Evolutionary conservation across 2,888 invertebrate species (phyloP).

Genomic region (Clepsis dumicolana): DNA sequence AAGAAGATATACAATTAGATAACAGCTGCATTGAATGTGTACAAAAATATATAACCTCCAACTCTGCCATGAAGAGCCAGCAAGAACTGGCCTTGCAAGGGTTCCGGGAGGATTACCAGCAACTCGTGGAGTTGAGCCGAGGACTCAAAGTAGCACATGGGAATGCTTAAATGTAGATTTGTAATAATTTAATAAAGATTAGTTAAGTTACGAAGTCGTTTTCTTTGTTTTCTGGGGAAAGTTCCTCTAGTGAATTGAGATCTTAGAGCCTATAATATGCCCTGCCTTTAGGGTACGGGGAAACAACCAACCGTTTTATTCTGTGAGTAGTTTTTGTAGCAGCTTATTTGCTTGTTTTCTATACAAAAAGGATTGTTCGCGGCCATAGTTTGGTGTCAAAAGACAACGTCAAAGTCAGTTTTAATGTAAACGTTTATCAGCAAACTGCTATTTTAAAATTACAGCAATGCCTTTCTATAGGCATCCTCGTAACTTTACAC

Average conservation of each 20-base stretch:
- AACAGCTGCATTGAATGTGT: conserved; percentile 86
- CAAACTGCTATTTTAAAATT: neutral
- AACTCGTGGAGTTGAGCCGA: conserved; percentile 85
- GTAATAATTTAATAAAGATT: conserved; percentile 55
- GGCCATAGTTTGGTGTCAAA: neutral
- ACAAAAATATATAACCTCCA: conserved; percentile 87
- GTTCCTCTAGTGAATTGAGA: no score
- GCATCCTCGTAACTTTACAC: conserved; percentile 72
- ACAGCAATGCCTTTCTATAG: conserved; percentile 74
- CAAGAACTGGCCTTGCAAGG: conserved; percentile 91
- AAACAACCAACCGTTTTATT: neutral
- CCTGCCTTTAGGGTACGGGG: no score
- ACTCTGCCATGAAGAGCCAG: conserved; percentile 88
- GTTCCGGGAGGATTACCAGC: conserved; percentile 88
- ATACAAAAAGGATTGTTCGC: neutral
- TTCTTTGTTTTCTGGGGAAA: conserved; percentile 38
- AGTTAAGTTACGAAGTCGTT: conserved; percentile 55
- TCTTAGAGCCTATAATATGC: no score
- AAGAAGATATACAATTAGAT: conserved; percentile 83
- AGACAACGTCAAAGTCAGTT: neutral
- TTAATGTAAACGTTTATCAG: neutral
- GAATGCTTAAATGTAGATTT: conserved; percentile 56
- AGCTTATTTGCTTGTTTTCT: neutral
- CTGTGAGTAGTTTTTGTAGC: neutral
- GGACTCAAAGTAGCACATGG: conserved; percentile 91